Percentiles rank a stretch among this genome's conserved stretches.
These are phyloP conservation scores for Pseudolycoriella hygida DNA, from an alignment of 2,888 invertebrate genomes.

Conservation along the genomic window DNA sequence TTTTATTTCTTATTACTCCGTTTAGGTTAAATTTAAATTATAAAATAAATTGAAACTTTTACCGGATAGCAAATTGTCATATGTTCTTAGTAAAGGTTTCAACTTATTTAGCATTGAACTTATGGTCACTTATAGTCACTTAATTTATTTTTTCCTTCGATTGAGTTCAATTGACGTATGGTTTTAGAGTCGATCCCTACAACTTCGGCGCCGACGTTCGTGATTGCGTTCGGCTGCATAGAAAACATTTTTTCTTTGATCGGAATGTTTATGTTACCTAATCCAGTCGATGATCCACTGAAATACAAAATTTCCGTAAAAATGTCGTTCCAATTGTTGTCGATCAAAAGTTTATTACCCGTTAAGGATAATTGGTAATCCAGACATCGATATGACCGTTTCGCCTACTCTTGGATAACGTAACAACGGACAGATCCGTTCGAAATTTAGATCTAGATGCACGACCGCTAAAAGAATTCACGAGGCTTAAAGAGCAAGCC, in stretches of 20 bases:
- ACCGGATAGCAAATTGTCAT: too few species aligned
- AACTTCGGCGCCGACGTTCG: conserved; percentile 18
- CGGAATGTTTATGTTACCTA: conserved; percentile 28
- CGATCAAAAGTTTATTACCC: conserved; percentile 16
- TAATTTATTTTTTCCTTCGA: neutral
- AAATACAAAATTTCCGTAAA: neutral
- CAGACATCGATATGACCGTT: conserved; percentile 23
- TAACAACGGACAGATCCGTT: conserved; percentile 21
- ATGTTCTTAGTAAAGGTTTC: too few species aligned
- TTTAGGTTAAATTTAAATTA: too few species aligned
- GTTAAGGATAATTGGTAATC: conserved; percentile 26
- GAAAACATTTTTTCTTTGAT: conserved; percentile 25
- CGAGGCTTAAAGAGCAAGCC: too few species aligned
- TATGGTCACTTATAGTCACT: too few species aligned
- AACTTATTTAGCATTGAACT: too few species aligned
- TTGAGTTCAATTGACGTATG: conserved; percentile 18
- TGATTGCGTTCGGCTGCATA: conserved; percentile 23
- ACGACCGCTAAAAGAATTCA: neutral
- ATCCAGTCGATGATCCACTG: neutral
- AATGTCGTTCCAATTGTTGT: neutral
- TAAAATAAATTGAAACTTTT: too few species aligned
- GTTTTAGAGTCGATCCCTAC: conserved; percentile 23
- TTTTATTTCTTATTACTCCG: too few species aligned
- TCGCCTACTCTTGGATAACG: conserved; percentile 28
- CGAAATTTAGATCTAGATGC: conserved; percentile 1